A percentile compares a stretch with the other conserved stretches of the same genome.
phyloP scores from a whole-genome alignment of 2,113 vertebrate genomes.

The Salvelinus alpinus region DNA sequence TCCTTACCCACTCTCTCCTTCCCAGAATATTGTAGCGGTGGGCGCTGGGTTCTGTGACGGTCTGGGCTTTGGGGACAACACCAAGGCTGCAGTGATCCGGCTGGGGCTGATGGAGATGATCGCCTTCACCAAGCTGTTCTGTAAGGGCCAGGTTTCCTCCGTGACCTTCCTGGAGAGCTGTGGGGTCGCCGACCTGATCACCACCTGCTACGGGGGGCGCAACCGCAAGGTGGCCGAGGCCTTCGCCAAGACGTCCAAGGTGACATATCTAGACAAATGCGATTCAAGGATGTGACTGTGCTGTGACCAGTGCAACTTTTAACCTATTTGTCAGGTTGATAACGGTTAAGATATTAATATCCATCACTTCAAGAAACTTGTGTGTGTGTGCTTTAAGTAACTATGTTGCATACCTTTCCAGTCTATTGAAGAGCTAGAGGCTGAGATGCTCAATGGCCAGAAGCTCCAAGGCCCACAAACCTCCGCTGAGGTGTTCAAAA shows the following conservation, averaged over 20 bases:
- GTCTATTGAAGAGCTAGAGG: conserved; percentile 83
- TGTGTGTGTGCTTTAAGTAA: not conserved
- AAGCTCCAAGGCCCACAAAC: conserved; percentile 89
- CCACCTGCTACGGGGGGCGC: conserved; percentile 86
- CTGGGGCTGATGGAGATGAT: conserved; percentile 91
- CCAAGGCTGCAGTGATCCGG: conserved; percentile 86
- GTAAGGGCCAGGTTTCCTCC: conserved; percentile 66
- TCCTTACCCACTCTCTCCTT: not conserved
- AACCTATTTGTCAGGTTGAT: not conserved
- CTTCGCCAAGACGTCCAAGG: conserved; percentile 80
- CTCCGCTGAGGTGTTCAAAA: conserved; percentile 67
- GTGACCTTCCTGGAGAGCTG: conserved; percentile 87
- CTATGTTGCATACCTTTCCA: conserved; percentile 39
- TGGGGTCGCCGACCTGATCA: conserved; percentile 85
- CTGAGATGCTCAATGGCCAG: conserved; percentile 87
- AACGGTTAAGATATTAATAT: too few species aligned
- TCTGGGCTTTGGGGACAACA: conserved; percentile 81
- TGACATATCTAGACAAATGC: conserved; percentile 41
- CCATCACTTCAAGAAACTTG: not conserved
- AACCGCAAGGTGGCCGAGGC: conserved; percentile 86
- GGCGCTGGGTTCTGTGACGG: conserved; percentile 87
- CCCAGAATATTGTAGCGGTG: conserved; percentile 84
- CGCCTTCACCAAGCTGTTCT: conserved; percentile 83
- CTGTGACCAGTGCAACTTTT: too few species aligned
- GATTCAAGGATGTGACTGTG: not conserved